These are phyloP conservation scores for Drosophila kanekoi DNA, from an alignment of 2,888 invertebrate genomes.

Conservation along the genomic window DNA sequence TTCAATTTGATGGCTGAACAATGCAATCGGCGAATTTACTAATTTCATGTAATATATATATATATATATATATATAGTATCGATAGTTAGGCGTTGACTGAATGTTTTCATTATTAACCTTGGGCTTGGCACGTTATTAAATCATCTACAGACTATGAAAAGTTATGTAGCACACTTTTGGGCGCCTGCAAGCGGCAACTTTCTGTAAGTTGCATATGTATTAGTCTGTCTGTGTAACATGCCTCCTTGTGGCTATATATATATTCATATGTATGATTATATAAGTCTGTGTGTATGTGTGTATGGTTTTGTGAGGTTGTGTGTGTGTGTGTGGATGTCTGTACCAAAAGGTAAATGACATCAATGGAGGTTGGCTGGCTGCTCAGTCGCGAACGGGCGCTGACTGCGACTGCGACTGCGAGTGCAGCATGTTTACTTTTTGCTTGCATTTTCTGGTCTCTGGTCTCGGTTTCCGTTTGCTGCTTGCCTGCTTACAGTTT, in stretches of 20 bases:
- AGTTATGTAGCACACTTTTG: constrained; percentile 43
- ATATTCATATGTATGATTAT: constrained; percentile 5
- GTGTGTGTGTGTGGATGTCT: constrained; percentile 43
- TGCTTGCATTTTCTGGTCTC: constrained; percentile 64
- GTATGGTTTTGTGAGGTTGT: constrained; percentile 10
- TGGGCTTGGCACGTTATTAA: constrained; percentile 10
- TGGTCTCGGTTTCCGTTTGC: constrained; percentile 71
- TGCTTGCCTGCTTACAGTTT: constrained; percentile 80
- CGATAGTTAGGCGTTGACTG: constrained; percentile 13
- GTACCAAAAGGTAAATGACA: constrained; percentile 75
- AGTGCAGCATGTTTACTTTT: constrained; percentile 54
- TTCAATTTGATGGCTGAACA: no score
- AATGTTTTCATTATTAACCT: constrained; percentile 37
- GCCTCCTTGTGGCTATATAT: constrained; percentile 12
- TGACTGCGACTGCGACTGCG: constrained; percentile 16
- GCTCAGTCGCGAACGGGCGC: constrained; percentile 34
- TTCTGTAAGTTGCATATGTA: constrained; percentile 6
- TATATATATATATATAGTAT: neutral
- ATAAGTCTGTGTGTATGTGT: constrained; percentile 3
- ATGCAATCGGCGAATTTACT: no score
- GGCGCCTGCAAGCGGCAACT: constrained; percentile 25
- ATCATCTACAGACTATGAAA: constrained; percentile 13
- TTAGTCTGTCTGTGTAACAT: constrained; percentile 14
- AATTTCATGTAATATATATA: no score
- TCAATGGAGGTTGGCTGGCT: constrained; percentile 76